phyloP scores from a whole-genome alignment of 2,888 invertebrate species.

The Mythimna ferrago region DNA sequence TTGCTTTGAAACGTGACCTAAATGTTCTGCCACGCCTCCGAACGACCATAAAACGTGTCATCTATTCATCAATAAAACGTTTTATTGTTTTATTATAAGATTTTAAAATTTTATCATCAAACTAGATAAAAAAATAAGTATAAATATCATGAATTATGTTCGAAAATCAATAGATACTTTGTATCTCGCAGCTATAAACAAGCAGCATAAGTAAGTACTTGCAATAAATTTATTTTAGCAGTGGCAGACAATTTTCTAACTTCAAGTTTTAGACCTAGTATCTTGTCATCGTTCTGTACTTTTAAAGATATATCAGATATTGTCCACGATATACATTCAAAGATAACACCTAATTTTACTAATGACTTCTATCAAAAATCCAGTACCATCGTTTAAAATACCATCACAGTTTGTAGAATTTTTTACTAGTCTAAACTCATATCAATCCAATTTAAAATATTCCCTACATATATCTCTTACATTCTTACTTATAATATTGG shows the following conservation, averaged over 20 bases:
- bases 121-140: constrained; percentile 52
- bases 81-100: too few relatives aligned
- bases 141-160: constrained; percentile 40
- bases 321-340: too few relatives aligned
- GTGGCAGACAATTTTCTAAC: neutral
- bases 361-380: too few relatives aligned
- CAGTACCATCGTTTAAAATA: neutral
- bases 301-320: too few relatives aligned
- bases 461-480: too few relatives aligned
- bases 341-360: too few relatives aligned
- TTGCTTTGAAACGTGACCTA: neutral
- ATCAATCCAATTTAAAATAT: too few relatives aligned
- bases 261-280: neutral
- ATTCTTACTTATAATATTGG: too few relatives aligned
- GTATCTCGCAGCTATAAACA: constrained; percentile 62
- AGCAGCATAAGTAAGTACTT: constrained; percentile 57
- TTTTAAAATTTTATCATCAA: constrained; percentile 9
- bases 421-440: too few relatives aligned
- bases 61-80: constrained; percentile 19
- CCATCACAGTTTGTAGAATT: too few relatives aligned
- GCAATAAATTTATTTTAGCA: neutral
- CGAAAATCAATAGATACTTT: constrained; percentile 54
- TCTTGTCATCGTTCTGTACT: neutral
- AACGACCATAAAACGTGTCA: constrained; percentile 19
- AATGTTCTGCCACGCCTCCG: neutral